Base-by-base conservation (phyloP, 53 echinoderm and acorn worm genomes). In the Temnopleurus reevesii region DNA sequence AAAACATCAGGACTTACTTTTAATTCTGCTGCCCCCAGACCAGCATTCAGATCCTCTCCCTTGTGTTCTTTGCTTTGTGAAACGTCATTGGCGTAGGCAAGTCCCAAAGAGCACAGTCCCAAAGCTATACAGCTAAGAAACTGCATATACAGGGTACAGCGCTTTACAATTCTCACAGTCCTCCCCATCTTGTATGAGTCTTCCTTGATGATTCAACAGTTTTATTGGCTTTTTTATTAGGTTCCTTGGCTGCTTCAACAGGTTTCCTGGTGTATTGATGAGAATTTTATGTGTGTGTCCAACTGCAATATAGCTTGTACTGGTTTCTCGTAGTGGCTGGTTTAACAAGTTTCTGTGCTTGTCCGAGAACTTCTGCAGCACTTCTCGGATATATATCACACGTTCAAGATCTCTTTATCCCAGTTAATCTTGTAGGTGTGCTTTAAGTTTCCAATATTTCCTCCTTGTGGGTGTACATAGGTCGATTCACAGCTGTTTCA, bases 101-200 rank as follows among this genome's bases (percentile, higher is more conserved):
- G 71, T 87, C 88, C 88, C 9, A 87, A 4, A 26, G 66, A 66
- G 71, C 71, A 87, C 2, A 87, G 65, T n/a, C 46, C 88, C 30
- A 45, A 87, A 33, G 53, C 34, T 5, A 87, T 38, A 21, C 54
- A 87, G 88, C 88, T 66, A 0, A 87, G 26, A 19, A 87, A 19
- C 1, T 87, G 88, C 51, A 64, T 34, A 27, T 87, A 66, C 18
- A 30, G 2, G 12, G 34, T 35, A 31, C 49, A 36, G 8, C 23
- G 65, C 25, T 53, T 53, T n/a, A 27, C 47, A 87, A 71, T 87
- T 65, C 88, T 87, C 54, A 87, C 65, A 18, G 15, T 87, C 41
- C 83, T 36, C 13, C 36, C 53, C 36, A 71, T 71, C 41, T 71
- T 71, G 71, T 71, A 33, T 3, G 1, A 5, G 36, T 71, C n/a